These are phyloP conservation scores for Trematomus bernacchii DNA, from an alignment of 2,797 vertebrate species.

Conservation along the genomic window DNA sequence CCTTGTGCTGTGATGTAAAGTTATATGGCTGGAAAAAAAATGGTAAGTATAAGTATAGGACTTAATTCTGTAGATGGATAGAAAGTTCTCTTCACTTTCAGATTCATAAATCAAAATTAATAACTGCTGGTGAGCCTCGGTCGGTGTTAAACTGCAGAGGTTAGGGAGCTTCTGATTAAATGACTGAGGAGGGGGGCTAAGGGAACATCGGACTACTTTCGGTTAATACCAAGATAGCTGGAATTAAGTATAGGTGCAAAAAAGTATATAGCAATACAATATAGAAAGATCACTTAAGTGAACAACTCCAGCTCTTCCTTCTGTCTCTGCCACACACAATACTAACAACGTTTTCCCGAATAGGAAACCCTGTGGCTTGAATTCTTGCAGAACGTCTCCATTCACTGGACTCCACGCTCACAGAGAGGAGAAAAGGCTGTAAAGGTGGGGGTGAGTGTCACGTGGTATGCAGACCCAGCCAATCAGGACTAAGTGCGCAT, in stretches of 20 bases:
- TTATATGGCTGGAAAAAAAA: background rate
- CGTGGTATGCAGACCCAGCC: constrained; percentile 59
- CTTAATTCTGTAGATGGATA: constrained; percentile 8
- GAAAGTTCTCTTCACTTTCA: constrained; percentile 10
- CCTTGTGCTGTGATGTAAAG: background rate
- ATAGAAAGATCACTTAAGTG: background rate
- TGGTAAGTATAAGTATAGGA: background rate
- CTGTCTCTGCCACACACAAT: background rate
- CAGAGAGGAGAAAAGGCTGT: constrained; percentile 13
- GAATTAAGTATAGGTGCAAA: background rate
- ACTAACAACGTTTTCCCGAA: background rate
- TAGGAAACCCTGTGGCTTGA: constrained; percentile 11
- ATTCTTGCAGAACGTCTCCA: constrained; percentile 38
- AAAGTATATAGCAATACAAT: background rate
- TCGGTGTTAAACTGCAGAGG: background rate
- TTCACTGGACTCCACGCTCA: constrained; percentile 56
- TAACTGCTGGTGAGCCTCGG: background rate
- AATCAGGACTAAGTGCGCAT: constrained; percentile 83
- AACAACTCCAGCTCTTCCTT: background rate
- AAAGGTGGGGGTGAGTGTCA: constrained; percentile 53
- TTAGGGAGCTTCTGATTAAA: background rate
- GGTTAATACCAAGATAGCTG: background rate
- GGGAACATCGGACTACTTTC: background rate
- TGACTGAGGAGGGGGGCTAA: background rate
- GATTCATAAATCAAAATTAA: background rate